A percentile compares a stretch with the other conserved stretches of the same genome.
Evolutionary conservation across 1,140 invertebrate species (phyloP).

Genomic region (Oppia nitens): DNA sequence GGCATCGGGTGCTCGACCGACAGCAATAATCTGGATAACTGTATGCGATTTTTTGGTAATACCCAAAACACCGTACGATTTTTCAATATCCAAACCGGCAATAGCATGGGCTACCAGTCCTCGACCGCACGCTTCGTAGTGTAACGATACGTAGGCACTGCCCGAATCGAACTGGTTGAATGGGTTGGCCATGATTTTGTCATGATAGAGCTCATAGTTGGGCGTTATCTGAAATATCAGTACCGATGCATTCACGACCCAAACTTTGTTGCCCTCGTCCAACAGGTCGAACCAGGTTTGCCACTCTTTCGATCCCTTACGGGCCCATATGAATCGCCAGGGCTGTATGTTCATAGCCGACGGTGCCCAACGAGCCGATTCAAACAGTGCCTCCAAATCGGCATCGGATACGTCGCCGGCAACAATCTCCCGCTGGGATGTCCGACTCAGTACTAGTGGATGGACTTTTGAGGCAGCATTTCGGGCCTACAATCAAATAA

Average conservation of each 20-base stretch:
- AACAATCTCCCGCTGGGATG: not conserved
- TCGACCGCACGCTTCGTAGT: constrained; percentile 1
- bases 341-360: constrained; percentile 1
- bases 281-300: not conserved
- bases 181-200: not conserved
- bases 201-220: not conserved
- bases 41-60: too few relatives aligned
- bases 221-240: not conserved
- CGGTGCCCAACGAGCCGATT: constrained; percentile 10
- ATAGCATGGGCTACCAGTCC: constrained; percentile 5
- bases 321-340: constrained; percentile 5
- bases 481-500: too few relatives aligned
- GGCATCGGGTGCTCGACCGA: too few relatives aligned
- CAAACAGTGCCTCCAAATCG: constrained; percentile 8
- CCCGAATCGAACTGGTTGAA: constrained; percentile 2
- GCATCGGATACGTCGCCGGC: not conserved
- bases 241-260: constrained; percentile 1
- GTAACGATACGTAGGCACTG: not conserved
- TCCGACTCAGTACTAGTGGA: constrained; percentile 3
- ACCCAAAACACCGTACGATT: not conserved
- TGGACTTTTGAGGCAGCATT: too few relatives aligned
- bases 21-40: too few relatives aligned
- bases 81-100: constrained; percentile 1
- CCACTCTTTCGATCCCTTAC: constrained; percentile 2
- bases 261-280: not conserved